Percentiles rank a stretch among this genome's conserved stretches.
phyloP scores from a whole-genome alignment of 1,140 invertebrate genomes.

The Papilio xuthus region DNA sequence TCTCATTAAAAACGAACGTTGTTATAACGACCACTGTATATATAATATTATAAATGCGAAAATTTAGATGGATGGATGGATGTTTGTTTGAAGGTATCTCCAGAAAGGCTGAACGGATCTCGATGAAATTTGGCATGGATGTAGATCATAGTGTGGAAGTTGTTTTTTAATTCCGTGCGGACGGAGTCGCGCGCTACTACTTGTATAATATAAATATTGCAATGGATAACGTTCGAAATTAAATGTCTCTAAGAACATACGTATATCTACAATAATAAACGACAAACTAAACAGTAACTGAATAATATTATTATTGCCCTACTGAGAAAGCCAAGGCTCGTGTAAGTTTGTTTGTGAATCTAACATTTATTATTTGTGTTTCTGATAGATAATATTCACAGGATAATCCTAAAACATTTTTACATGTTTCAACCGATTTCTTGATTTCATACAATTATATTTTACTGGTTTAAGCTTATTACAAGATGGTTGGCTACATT shows the following conservation, averaged over 20 bases:
- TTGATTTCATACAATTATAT: too few relatives aligned
- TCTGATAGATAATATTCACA: neutral
- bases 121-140: too few relatives aligned
- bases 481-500: neutral
- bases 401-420: neutral
- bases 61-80: too few relatives aligned
- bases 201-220: too few relatives aligned
- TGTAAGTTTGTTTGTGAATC: neutral
- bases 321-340: neutral
- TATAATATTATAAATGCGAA: neutral
- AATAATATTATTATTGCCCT: neutral
- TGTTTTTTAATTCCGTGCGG: too few relatives aligned
- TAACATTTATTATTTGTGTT: neutral
- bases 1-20: neutral
- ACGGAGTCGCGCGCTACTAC: too few relatives aligned
- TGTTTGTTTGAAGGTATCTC: too few relatives aligned
- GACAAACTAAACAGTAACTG: neutral
- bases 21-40: neutral
- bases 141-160: too few relatives aligned
- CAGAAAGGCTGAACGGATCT: too few relatives aligned
- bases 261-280: neutral
- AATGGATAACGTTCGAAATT: too few relatives aligned
- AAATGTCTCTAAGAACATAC: neutral
- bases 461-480: too few relatives aligned
- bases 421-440: too few relatives aligned